These are phyloP conservation scores for Crossocerus cetratus DNA, from an alignment of 2,888 invertebrate species.

Conservation along the genomic window DNA sequence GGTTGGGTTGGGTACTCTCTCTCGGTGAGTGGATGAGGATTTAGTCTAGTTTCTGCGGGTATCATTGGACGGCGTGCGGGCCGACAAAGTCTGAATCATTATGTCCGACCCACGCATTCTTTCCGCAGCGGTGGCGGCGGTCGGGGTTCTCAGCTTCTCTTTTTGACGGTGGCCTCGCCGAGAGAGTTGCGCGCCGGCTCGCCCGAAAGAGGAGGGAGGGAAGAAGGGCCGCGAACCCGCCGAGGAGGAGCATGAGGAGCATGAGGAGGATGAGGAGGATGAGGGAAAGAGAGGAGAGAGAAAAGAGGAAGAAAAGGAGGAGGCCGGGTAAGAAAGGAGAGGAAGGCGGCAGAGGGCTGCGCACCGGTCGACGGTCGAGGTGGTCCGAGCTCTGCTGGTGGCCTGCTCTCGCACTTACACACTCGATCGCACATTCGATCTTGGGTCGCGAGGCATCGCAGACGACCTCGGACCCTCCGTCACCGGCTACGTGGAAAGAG, in stretches of 20 bases:
- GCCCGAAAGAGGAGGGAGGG: conserved; percentile 17
- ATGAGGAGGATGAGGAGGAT: conserved; percentile 12
- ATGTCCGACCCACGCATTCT: conserved; percentile 73
- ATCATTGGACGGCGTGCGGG: conserved; percentile 52
- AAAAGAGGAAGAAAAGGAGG: conserved; percentile 23
- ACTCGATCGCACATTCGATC: conserved; percentile 74
- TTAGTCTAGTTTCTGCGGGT: conserved; percentile 56
- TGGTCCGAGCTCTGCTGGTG: conserved; percentile 76
- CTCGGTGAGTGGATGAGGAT: no score
- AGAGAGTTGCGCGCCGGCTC: conserved; percentile 44
- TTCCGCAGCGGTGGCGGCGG: conserved; percentile 64
- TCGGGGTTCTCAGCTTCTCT: conserved; percentile 53
- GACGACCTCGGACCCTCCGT: conserved; percentile 63
- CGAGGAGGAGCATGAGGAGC: neutral
- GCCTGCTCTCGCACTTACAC: conserved; percentile 77
- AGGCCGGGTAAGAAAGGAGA: conserved; percentile 18
- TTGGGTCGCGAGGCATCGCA: conserved; percentile 63
- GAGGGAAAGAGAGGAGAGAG: conserved; percentile 28
- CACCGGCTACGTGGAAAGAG: conserved; percentile 58
- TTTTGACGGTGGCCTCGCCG: conserved; percentile 58
- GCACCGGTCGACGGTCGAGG: conserved; percentile 64
- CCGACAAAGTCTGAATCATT: conserved; percentile 74
- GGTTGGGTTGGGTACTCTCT: no score
- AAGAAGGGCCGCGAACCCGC: conserved; percentile 29
- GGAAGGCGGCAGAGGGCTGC: conserved; percentile 43